Base-by-base conservation (phyloP, 2,888 invertebrate genomes). In the Ochropleura leucogaster region DNA sequence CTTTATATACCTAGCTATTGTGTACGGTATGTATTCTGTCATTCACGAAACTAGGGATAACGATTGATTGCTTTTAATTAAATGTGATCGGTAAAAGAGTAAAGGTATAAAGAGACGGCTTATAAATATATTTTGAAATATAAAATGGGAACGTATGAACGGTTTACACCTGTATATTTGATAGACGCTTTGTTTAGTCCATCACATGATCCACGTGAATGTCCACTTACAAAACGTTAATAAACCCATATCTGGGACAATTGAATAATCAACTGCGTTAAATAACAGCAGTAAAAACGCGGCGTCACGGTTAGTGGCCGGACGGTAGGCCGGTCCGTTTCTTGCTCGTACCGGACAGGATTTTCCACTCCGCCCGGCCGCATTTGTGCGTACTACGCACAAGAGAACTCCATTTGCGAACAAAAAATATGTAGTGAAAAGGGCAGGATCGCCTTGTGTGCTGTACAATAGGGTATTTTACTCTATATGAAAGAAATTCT, bases 321-420 rank as follows among this genome's bases (percentile, higher is more conserved):
- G 86, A 76, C 46, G 30, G 30, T 30, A 14, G 47, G 86, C 62
- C 82, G 86, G 74, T 66, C 51, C 79, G 87, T 92, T 92, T 93
- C 93, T 93, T 92, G 92, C 85, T 84, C 83, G 70, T 74, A 84
- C 88, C 84, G 89, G 90, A 94, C 94, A 94, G 92, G 92, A 90
- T 91, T 95, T 93, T 92, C 91, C 93, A 94, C 94, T 94, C 90
- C 88, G 85, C 84, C 89, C 91, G 90, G 86, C 87, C 91, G 90
- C 91, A 90, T 92, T 93, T 94, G 92, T 92, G 92, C 91, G 90
- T 91, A 86, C 84, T 85, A 81, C 90, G 90, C 94, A 94, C 94
- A 93, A 94, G 93, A 89, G 93, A 94, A 95, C 92, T 94, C 95
- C 93, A 95, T 95, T 95, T 95, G 86, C 88, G 86, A 87, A 89